Evolutionary conservation across 2,113 vertebrate genomes (phyloP).

Genomic region (Silurus asotus): DNA sequence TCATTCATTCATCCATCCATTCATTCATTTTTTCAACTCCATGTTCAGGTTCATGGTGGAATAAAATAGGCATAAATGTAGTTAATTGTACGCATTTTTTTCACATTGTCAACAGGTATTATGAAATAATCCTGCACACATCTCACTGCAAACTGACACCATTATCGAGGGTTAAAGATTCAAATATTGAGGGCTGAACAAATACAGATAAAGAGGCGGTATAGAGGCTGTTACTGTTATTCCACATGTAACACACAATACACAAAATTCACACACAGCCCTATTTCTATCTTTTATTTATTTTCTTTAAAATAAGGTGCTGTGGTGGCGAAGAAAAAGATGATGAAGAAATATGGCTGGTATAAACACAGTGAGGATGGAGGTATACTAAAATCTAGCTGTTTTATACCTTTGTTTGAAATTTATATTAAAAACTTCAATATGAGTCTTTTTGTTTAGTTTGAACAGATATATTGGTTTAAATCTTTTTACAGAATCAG

Average conservation of each 20-base stretch:
- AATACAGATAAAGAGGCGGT: no score
- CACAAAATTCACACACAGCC: neutral
- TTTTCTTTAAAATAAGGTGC: slow-evolving; percentile 51
- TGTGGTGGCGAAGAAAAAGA: slow-evolving; percentile 78
- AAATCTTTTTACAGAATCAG: slow-evolving; percentile 62
- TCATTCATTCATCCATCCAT: neutral
- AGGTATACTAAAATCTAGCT: slow-evolving; percentile 45
- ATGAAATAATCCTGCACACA: no score
- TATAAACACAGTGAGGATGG: slow-evolving; percentile 77
- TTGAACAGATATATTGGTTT: neutral
- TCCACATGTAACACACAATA: neutral
- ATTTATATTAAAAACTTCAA: neutral
- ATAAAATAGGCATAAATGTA: no score
- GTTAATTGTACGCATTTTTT: no score
- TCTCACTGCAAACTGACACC: no score
- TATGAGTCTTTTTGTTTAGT: neutral
- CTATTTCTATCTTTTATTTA: neutral
- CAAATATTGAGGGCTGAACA: no score
- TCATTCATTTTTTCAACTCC: neutral
- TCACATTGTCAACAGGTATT: no score
- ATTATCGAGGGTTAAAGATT: no score
- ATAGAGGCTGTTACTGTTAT: no score
- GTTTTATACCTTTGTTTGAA: neutral
- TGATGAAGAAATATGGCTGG: slow-evolving; percentile 82
- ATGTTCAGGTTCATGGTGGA: no score